A percentile compares a stretch with the other conserved stretches of the same genome.
Evolutionary conservation across 2,888 invertebrate species (phyloP).

Genomic region (Cartodere bifasciata): DNA sequence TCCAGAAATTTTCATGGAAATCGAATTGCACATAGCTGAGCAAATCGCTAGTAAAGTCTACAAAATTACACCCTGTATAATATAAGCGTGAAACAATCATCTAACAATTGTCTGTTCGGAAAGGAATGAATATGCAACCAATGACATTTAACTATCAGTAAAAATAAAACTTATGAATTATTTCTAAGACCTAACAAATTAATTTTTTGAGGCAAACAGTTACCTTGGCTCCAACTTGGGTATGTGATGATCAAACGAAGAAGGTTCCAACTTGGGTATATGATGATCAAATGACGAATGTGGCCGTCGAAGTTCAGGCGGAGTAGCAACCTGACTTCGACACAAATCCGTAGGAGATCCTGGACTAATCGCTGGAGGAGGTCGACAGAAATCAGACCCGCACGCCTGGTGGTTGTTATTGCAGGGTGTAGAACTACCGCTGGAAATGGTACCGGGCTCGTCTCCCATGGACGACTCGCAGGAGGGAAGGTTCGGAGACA

Average conservation of each 20-base stretch:
- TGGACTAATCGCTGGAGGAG: constrained; percentile 24
- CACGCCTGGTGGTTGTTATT: constrained; percentile 43
- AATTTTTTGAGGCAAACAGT: too few species aligned
- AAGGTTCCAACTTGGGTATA: constrained; percentile 41
- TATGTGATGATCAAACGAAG: constrained; percentile 38
- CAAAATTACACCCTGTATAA: too few species aligned
- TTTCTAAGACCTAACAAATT: too few species aligned
- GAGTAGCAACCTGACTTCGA: constrained; percentile 15
- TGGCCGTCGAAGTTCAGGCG: constrained; percentile 22
- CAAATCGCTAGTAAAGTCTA: too few species aligned
- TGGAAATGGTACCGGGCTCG: constrained; percentile 37
- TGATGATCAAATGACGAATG: constrained; percentile 38
- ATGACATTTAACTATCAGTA: too few species aligned
- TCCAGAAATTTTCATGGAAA: too few species aligned
- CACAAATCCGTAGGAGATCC: constrained; percentile 9
- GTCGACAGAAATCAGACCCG: constrained; percentile 31
- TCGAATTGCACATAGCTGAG: too few species aligned
- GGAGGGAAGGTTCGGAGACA: constrained; percentile 61
- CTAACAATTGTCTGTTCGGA: too few species aligned
- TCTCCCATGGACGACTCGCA: constrained; percentile 42
- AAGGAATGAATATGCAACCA: too few species aligned
- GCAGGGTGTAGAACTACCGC: constrained; percentile 44
- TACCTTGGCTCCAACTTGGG: constrained; percentile 42
- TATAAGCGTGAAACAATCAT: too few species aligned
- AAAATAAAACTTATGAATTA: too few species aligned